These are phyloP conservation scores for Antheraea yamamai DNA, from an alignment of 2,888 invertebrate genomes.

Conservation along the genomic window DNA sequence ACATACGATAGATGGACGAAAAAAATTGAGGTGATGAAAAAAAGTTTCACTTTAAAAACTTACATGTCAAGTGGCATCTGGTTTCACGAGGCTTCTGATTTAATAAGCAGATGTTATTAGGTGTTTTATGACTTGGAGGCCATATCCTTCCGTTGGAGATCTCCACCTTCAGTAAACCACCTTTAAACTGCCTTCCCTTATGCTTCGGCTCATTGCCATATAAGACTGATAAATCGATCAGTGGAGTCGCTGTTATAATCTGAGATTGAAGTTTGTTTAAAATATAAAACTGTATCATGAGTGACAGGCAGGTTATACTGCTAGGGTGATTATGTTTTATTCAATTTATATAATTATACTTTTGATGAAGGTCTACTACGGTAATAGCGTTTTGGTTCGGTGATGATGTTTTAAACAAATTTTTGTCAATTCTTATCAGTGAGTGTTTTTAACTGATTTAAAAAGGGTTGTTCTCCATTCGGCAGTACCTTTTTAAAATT, in stretches of 20 bases:
- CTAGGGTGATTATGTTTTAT: too few relatives aligned
- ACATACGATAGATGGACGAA: too few relatives aligned
- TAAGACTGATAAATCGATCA: conserved; percentile 42
- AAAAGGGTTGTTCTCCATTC: too few relatives aligned
- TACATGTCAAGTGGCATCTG: conserved; percentile 46
- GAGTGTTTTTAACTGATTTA: too few relatives aligned
- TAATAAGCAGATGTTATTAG: conserved; percentile 36
- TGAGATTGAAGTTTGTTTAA: conserved; percentile 23
- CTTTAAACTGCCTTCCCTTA: background rate
- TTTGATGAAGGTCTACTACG: background rate
- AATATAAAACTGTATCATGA: too few relatives aligned
- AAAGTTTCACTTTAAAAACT: too few relatives aligned
- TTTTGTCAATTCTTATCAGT: too few relatives aligned
- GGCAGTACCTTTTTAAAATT: too few relatives aligned
- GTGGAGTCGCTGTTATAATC: conserved; percentile 48
- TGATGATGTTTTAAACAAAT: too few relatives aligned
- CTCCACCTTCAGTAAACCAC: background rate
- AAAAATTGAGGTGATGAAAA: too few relatives aligned
- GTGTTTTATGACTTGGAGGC: conserved; percentile 43
- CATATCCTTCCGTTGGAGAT: conserved; percentile 3
- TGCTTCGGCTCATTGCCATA: conserved; percentile 39
- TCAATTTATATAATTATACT: too few relatives aligned
- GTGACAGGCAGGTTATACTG: too few relatives aligned
- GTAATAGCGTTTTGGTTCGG: background rate
- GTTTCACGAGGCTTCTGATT: conserved; percentile 41